These are phyloP conservation scores for Cataglyphis cursor DNA, from an alignment of 2,888 invertebrate species.

Conservation along the genomic window DNA sequence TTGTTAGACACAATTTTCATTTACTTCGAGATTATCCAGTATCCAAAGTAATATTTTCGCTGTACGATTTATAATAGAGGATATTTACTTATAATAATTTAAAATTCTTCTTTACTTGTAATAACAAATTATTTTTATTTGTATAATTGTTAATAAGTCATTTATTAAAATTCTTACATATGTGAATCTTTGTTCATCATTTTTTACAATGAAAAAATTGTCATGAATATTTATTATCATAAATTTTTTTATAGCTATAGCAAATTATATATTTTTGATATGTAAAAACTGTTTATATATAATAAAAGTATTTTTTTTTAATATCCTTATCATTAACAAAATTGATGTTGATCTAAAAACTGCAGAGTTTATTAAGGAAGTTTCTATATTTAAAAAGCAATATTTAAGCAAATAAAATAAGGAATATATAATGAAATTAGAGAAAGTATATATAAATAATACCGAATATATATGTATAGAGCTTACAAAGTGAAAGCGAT, in stretches of 20 bases:
- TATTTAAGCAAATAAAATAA: background rate
- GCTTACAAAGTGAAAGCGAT: background rate
- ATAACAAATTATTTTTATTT: background rate
- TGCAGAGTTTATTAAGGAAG: background rate
- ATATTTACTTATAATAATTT: background rate
- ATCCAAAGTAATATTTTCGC: background rate
- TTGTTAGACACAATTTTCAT: background rate
- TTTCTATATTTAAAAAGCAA: background rate
- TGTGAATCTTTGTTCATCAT: too few species aligned
- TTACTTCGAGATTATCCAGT: background rate
- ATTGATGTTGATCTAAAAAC: background rate
- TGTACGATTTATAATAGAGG: background rate
- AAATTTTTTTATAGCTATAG: background rate
- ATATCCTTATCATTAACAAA: background rate
- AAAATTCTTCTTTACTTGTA: background rate
- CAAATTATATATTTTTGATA: background rate
- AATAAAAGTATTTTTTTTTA: background rate
- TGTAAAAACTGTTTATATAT: background rate
- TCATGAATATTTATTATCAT: background rate
- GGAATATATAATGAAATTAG: background rate
- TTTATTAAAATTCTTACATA: too few species aligned
- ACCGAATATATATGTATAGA: background rate
- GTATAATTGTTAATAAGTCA: too few species aligned
- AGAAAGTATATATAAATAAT: slow-evolving; percentile 14
- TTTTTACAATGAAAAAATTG: too few species aligned